Evolutionary conservation across 1,140 invertebrate species (phyloP).

Genomic region (Orussus abietinus): DNA sequence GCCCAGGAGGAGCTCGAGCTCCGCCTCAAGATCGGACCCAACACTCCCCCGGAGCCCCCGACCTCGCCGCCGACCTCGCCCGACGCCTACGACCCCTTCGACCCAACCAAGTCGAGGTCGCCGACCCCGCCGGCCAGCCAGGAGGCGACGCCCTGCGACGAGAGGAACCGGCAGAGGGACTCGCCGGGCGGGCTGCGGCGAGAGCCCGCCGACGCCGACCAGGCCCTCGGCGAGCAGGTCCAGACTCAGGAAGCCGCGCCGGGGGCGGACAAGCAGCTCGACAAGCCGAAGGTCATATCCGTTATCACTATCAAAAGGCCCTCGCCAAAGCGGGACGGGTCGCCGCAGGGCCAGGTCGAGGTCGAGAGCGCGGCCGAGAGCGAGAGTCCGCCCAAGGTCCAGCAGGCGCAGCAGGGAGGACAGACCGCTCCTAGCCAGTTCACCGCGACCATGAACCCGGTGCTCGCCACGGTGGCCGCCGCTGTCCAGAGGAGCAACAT

Average conservation of each 20-base stretch:
- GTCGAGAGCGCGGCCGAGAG: slow-evolving; percentile 25
- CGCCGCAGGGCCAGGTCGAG: slow-evolving; percentile 24
- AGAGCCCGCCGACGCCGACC: slow-evolving; percentile 27
- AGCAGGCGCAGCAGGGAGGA: slow-evolving; percentile 28
- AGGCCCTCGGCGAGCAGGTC: slow-evolving; percentile 24
- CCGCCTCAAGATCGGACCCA: slow-evolving; percentile 57
- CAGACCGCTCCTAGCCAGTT: slow-evolving; percentile 34
- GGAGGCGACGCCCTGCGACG: slow-evolving; percentile 40
- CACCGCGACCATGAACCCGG: slow-evolving; percentile 42
- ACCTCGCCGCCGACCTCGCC: slow-evolving; percentile 62
- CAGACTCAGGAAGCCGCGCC: slow-evolving; percentile 24
- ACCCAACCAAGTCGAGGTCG: slow-evolving; percentile 78
- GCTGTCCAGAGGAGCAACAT: slow-evolving; percentile 48
- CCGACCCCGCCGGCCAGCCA: slow-evolving; percentile 54
- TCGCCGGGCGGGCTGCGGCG: slow-evolving; percentile 34
- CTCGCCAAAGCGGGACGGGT: slow-evolving; percentile 34
- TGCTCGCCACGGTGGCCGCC: slow-evolving; percentile 48
- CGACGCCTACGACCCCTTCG: slow-evolving; percentile 83
- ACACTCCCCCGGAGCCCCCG: slow-evolving; percentile 63
- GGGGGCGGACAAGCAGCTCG: slow-evolving; percentile 27
- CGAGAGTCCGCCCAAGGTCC: slow-evolving; percentile 32
- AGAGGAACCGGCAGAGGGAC: slow-evolving; percentile 26
- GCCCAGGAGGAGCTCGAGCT: slow-evolving; percentile 50
- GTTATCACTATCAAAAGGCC: slow-evolving; percentile 49
- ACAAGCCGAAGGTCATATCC: slow-evolving; percentile 51